Conservation (phyloP, 2,797 vertebrate genomes). For the Scarus forsteni region DNA sequence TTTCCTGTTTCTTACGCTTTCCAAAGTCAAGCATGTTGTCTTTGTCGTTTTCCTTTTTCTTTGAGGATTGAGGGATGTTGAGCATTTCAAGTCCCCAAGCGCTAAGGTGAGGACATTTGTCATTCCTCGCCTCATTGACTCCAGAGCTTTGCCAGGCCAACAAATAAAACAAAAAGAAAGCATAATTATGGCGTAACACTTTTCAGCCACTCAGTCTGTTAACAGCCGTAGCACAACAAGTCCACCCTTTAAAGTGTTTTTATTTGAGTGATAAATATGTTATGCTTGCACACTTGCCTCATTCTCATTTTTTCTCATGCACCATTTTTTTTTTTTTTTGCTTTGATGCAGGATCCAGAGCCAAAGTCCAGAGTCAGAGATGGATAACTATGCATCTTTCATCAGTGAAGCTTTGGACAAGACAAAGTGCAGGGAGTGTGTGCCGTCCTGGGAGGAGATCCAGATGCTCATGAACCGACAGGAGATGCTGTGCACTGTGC, state of each 20-base stretch:
- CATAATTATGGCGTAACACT: conserved; percentile 40
- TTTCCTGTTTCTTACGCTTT: conserved; percentile 68
- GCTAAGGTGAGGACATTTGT: conserved; percentile 79
- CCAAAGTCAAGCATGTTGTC: conserved; percentile 74
- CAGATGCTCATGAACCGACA: conserved; percentile 90
- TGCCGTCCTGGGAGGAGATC: conserved; percentile 96
- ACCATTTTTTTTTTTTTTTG: neutral
- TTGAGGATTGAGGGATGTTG: conserved; percentile 60
- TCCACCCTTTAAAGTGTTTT: conserved; percentile 37
- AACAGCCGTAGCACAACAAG: conserved; percentile 29
- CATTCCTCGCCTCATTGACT: conserved; percentile 78
- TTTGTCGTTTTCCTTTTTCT: conserved; percentile 69
- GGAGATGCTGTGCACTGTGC: conserved; percentile 90
- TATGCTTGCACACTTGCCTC: neutral
- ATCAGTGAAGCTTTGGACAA: conserved; percentile 91
- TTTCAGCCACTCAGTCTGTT: conserved; percentile 49
- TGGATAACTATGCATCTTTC: conserved; percentile 93
- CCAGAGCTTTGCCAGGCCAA: conserved; percentile 57
- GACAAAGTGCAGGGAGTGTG: conserved; percentile 90
- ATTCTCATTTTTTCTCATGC: conserved; percentile 12
- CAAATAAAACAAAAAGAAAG: conserved; percentile 68
- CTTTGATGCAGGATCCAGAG: conserved; percentile 87
- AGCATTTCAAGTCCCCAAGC: conserved; percentile 68
- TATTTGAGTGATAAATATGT: conserved; percentile 36
- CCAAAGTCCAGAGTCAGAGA: conserved; percentile 88